Percentiles rank a stretch among this genome's conserved stretches.
Conservation (phyloP, 1,140 invertebrate genomes). For the Polypedilum vanderplanki region DNA sequence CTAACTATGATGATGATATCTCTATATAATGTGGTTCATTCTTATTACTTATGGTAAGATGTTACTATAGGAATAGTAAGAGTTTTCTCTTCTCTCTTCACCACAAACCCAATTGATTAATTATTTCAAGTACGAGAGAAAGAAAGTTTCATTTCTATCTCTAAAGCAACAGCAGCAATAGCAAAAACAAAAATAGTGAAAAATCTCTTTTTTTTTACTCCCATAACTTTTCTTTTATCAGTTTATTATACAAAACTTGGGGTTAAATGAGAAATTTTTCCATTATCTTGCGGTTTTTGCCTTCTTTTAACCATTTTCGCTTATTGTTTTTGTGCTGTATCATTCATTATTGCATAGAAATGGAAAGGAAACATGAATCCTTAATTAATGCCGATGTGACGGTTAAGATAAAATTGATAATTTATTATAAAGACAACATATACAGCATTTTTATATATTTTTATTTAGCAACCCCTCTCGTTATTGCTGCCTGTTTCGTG, state of each 20-base stretch:
- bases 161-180: background rate
- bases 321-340: conserved; percentile 1
- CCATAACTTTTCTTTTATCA: conserved; percentile 4
- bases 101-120: conserved; percentile 7
- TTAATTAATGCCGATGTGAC: conserved; percentile 12
- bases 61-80: background rate
- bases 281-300: conserved; percentile 26
- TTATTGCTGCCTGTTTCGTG: background rate
- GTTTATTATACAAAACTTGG: conserved; percentile 9
- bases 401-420: conserved; percentile 14
- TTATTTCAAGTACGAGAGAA: background rate
- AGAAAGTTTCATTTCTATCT: background rate
- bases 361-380: background rate
- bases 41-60: too few relatives aligned
- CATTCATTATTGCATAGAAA: conserved; percentile 12
- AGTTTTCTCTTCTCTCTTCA: background rate
- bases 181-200: too few relatives aligned
- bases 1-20: too few relatives aligned
- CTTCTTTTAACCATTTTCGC: background rate
- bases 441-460: too few relatives aligned
- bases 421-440: background rate
- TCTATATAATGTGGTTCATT: too few relatives aligned
- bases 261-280: conserved; percentile 21
- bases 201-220: background rate
- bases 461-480: background rate